Evolutionary conservation across 2,113 vertebrate species (phyloP).

Genomic region (Plecturocebus donacophilus): DNA sequence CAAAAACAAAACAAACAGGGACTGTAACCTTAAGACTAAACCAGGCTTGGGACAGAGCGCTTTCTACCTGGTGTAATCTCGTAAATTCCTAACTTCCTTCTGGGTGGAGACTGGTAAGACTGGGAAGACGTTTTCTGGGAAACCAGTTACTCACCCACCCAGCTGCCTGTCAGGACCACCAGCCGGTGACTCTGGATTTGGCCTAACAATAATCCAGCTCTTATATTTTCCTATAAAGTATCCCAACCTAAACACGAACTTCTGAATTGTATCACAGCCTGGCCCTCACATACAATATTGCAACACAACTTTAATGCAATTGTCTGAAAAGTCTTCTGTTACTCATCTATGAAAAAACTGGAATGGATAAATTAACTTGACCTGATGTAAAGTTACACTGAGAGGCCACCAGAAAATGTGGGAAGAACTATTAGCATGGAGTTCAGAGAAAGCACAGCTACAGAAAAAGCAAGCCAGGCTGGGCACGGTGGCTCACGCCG

Average conservation of each 20-base stretch:
- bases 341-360: accelerated
- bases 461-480: background rate
- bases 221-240: background rate
- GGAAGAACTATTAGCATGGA: background rate
- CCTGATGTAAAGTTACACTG: accelerated
- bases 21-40: background rate
- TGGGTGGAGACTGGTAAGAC: background rate
- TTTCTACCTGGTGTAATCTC: background rate
- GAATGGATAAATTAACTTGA: background rate
- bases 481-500: too few species aligned
- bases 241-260: background rate
- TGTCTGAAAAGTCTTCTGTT: background rate
- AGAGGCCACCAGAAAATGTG: background rate
- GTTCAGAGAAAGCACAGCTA: background rate
- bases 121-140: background rate
- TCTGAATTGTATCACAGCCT: background rate
- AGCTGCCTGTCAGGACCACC: too few species aligned
- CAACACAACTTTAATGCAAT: background rate
- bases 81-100: background rate
- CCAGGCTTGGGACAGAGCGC: background rate
- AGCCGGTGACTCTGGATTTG: background rate
- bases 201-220: background rate
- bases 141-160: background rate
- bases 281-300: background rate
- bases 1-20: background rate